Evolutionary conservation across 2,888 invertebrate species (phyloP).

Genomic region (Gastracanthus pulcherrimus): DNA sequence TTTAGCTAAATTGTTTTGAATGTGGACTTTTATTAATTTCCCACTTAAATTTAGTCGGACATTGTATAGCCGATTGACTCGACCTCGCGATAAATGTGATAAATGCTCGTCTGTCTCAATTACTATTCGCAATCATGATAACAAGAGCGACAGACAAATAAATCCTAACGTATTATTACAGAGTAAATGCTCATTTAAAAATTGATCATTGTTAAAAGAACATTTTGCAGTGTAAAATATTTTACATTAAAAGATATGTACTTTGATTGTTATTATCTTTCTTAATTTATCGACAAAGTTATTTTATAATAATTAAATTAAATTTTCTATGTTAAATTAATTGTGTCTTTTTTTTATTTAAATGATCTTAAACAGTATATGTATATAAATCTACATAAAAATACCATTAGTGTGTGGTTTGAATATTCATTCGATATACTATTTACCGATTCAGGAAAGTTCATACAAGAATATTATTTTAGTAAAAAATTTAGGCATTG

Average conservation of each 20-base stretch:
- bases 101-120: constrained; percentile 43
- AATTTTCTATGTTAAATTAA: too few relatives aligned
- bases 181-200: constrained; percentile 13
- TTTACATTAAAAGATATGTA: neutral
- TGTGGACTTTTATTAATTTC: constrained; percentile 42
- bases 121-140: constrained; percentile 47
- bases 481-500: too few relatives aligned
- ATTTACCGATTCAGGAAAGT: too few relatives aligned
- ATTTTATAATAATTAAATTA: too few relatives aligned
- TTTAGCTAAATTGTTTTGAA: constrained; percentile 39
- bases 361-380: too few relatives aligned
- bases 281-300: too few relatives aligned
- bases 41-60: constrained; percentile 27
- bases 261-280: too few relatives aligned
- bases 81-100: constrained; percentile 45
- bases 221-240: neutral
- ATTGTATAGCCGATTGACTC: constrained; percentile 35
- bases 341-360: too few relatives aligned
- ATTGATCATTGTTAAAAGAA: neutral
- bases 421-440: too few relatives aligned
- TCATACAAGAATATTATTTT: too few relatives aligned
- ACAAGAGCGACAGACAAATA: constrained; percentile 41
- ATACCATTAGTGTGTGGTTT: too few relatives aligned
- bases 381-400: too few relatives aligned
- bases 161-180: constrained; percentile 34